phyloP scores from a whole-genome alignment of 2,113 vertebrate species.

The rabbit (Oryctolagus cuniculus) region mOryCun1.1 NC_091437.1:32360501-32361000 shows the following conservation, averaged over 20 bases:
- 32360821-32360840: background rate
- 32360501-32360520: no score
- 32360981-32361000: background rate
- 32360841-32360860: background rate
- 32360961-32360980: background rate
- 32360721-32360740: background rate
- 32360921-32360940: background rate
- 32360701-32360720: background rate
- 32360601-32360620: background rate
- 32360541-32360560: background rate
- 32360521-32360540: background rate
- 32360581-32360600: background rate
- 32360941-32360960: background rate
- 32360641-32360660: background rate
- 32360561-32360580: background rate
- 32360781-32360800: slow-evolving; percentile 1
- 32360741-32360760: background rate
- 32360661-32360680: background rate
- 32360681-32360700: background rate
- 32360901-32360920: background rate
- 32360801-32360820: background rate
- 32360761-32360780: background rate
- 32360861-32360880: background rate
- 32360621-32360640: background rate
- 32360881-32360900: background rate